Percentiles rank a stretch among this genome's conserved stretches.
Conservation (phyloP, 2,888 invertebrate species). For the Sinohyriopsis cumingii region DNA sequence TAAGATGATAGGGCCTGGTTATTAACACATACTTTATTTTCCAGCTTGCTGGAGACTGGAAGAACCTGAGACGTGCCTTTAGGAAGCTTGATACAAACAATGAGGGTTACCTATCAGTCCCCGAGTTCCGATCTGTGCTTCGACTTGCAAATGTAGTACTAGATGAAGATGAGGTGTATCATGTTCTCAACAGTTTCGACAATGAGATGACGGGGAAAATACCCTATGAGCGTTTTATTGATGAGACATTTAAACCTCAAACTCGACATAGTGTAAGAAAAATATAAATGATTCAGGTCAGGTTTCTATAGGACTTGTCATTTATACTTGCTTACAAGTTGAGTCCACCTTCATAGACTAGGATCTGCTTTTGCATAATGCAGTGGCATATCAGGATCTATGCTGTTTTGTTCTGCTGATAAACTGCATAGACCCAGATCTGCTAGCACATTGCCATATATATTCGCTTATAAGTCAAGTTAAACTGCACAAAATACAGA, state of each 20-base stretch:
- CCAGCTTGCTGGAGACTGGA: conserved; percentile 70
- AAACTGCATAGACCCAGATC: no score
- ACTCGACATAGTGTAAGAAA: conserved; percentile 54
- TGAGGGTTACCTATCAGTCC: conserved; percentile 63
- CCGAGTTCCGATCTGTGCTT: conserved; percentile 69
- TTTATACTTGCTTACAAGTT: no score
- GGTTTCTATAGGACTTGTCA: background rate
- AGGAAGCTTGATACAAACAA: conserved; percentile 64
- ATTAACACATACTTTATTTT: conserved; percentile 11
- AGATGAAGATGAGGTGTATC: conserved; percentile 70
- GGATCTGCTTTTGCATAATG: no score
- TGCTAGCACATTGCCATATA: no score
- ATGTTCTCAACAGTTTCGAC: conserved; percentile 68
- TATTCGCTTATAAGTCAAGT: no score
- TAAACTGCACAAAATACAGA: no score
- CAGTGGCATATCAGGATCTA: no score
- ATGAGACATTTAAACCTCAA: conserved; percentile 62
- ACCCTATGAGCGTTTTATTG: conserved; percentile 66
- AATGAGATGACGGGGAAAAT: conserved; percentile 68
- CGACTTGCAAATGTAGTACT: conserved; percentile 68
- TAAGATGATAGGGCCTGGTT: background rate
- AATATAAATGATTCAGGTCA: conserved; percentile 12
- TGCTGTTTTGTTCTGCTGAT: no score
- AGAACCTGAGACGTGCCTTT: conserved; percentile 68
- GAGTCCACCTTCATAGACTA: no score